These are phyloP conservation scores for Calliphora vomitoria DNA, from an alignment of 2,888 invertebrate species.

Conservation along the genomic window DNA sequence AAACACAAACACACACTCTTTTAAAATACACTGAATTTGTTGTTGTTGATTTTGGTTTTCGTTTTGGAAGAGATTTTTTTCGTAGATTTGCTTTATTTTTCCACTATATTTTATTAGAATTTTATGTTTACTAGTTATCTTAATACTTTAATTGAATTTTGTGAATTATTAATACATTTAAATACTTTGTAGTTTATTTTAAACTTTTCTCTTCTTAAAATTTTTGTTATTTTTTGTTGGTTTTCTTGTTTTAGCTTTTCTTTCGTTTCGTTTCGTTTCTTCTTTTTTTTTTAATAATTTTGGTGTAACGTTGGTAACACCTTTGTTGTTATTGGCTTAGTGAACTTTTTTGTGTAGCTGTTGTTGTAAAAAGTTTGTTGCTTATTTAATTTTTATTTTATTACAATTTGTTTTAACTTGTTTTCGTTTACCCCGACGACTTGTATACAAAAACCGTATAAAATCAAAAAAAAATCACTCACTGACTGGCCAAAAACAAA, in stretches of 20 bases:
- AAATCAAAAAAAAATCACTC: conserved; percentile 30
- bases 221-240: not conserved
- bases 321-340: conserved; percentile 27
- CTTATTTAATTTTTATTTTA: not conserved
- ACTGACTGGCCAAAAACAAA: conserved; percentile 41
- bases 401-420: conserved; percentile 29
- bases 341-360: not conserved
- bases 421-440: conserved; percentile 46
- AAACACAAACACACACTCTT: conserved; percentile 6
- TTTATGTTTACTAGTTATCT: not conserved
- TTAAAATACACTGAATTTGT: not conserved
- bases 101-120: not conserved
- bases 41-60: not conserved
- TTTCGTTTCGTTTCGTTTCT: not conserved
- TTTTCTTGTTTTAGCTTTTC: conserved; percentile 35
- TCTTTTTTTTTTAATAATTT: conserved; percentile 11
- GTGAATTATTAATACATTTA: not conserved
- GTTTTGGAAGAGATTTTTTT: not conserved
- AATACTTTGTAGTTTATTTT: too few species aligned
- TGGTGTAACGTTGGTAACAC: conserved; percentile 65
- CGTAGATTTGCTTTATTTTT: not conserved
- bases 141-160: too few species aligned
- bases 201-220: too few species aligned
- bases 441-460: conserved; percentile 34
- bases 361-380: not conserved